Percentiles rank a stretch among this genome's conserved stretches.
Conservation (phyloP, 2,113 vertebrate genomes). For the Alethe diademata region DNA sequence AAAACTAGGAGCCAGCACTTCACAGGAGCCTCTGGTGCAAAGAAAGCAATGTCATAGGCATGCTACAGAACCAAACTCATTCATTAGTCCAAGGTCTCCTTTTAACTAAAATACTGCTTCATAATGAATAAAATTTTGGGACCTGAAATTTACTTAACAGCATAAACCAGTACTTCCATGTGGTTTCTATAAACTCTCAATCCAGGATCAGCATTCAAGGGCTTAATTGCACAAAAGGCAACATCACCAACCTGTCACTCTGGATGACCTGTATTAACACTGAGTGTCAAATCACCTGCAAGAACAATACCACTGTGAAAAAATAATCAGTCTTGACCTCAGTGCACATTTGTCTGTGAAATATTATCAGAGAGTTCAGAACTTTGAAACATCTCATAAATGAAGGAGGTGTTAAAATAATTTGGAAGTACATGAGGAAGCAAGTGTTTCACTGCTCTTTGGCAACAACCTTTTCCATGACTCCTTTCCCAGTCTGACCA, state of each 20-base stretch:
- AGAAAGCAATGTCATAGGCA: not conserved
- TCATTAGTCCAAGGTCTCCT: not conserved
- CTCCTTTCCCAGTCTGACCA: not conserved
- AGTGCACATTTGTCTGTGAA: not conserved
- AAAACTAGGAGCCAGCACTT: not conserved
- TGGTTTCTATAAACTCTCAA: not conserved
- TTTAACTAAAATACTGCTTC: not conserved
- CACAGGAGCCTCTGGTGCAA: not conserved
- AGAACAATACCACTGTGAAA: slow-evolving; percentile 1
- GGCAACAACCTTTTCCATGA: not conserved
- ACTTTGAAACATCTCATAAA: slow-evolving; percentile 12
- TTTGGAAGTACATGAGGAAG: not conserved
- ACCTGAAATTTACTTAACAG: not conserved
- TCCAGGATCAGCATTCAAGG: not conserved
- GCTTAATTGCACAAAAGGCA: not conserved
- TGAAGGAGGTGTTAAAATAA: not conserved
- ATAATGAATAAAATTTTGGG: not conserved
- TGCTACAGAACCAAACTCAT: not conserved
- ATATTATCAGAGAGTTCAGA: not conserved
- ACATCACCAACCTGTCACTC: not conserved
- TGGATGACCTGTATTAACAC: not conserved
- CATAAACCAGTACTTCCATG: not conserved
- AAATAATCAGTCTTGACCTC: not conserved
- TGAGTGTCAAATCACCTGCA: not conserved
- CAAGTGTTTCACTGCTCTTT: accelerated